Conservation (phyloP, 1,140 invertebrate species). For the Mylabris phalerata region DNA sequence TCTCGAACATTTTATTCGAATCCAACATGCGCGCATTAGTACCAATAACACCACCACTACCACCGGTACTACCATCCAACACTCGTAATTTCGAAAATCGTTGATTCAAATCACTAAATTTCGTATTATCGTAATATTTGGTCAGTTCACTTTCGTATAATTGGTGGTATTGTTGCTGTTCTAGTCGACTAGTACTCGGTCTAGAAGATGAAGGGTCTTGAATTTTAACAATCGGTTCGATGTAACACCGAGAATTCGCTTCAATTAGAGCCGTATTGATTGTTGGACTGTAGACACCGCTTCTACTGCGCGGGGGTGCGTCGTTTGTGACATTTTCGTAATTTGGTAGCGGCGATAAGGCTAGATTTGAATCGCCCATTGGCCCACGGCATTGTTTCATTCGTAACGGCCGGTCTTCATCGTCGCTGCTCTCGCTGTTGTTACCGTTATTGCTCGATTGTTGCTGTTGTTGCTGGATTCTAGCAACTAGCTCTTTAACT, state of each 20-base stretch:
- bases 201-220: constrained; percentile 17
- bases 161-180: constrained; percentile 2
- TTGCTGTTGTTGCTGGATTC: constrained; percentile 48
- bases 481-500: constrained; percentile 53
- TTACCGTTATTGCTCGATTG: constrained; percentile 20
- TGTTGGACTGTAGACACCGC: constrained; percentile 38
- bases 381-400: constrained; percentile 45
- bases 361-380: constrained; percentile 48
- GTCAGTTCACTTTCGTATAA: constrained; percentile 23
- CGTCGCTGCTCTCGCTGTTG: constrained; percentile 49
- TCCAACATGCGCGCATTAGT: constrained; percentile 25
- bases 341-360: constrained; percentile 35
- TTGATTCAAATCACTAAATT: constrained; percentile 26
- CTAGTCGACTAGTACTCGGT: constrained; percentile 5
- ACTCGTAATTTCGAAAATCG: constrained; percentile 35
- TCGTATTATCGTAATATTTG: constrained; percentile 26
- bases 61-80: constrained; percentile 25
- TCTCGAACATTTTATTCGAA: constrained; percentile 27
- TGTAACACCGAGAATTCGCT: constrained; percentile 22
- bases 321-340: constrained; percentile 49
- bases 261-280: constrained; percentile 23
- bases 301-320: constrained; percentile 44
- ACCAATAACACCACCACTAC: too few relatives aligned
- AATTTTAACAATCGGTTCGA: constrained; percentile 37
- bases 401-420: constrained; percentile 49